phyloP scores from a whole-genome alignment of 1,140 invertebrate genomes.

The Nautilus pompilius region DNA sequence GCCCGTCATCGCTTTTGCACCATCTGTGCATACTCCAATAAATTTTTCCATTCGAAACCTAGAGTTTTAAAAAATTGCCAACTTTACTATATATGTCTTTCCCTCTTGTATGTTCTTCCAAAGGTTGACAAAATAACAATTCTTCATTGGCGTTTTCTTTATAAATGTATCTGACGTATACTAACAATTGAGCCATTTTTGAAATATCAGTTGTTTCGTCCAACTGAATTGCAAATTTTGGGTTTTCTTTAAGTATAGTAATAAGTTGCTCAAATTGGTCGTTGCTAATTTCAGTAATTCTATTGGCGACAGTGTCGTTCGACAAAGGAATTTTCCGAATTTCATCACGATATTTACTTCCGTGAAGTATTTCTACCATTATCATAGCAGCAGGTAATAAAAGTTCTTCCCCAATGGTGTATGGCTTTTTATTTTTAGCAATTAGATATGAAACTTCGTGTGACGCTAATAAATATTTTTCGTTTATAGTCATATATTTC shows the following conservation, averaged over 20 bases:
- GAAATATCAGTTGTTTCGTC: neutral
- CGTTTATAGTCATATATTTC: neutral
- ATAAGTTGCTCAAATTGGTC: neutral
- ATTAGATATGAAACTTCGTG: neutral
- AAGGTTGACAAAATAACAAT: neutral
- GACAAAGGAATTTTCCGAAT: slow-evolving; percentile 2
- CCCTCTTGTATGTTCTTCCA: neutral
- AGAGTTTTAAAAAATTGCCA: neutral
- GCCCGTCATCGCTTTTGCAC: neutral
- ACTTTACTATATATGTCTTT: slow-evolving; percentile 1
- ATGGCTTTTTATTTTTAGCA: neutral
- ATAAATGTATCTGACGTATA: slow-evolving; percentile 1
- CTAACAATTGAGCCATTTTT: neutral
- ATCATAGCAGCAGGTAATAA: neutral
- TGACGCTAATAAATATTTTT: neutral
- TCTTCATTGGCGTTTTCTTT: neutral
- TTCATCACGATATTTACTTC: neutral
- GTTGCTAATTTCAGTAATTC: neutral
- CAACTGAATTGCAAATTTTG: neutral
- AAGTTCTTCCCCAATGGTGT: neutral
- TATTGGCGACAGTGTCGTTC: neutral
- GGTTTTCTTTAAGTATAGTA: neutral
- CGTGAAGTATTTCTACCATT: slow-evolving; percentile 1
- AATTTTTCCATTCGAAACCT: slow-evolving; percentile 4
- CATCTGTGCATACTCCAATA: slow-evolving; percentile 1